Evolutionary conservation across 2,888 invertebrate species (phyloP).

Genomic region (Acheta domesticus): DNA sequence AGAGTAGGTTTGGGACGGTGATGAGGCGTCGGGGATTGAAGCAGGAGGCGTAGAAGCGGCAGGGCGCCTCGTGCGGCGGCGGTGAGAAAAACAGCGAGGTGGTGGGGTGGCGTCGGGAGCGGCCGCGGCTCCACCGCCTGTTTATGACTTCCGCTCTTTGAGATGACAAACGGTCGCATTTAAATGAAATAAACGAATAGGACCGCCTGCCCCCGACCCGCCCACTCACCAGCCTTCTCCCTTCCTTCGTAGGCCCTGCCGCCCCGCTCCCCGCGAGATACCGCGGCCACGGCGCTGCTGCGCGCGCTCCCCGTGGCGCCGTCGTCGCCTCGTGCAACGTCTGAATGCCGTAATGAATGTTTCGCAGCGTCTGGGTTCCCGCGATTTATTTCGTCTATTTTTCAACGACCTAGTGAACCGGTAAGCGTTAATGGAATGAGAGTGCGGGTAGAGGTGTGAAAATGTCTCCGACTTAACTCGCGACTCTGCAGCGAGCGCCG

Average conservation of each 20-base stretch:
- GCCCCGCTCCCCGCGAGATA: too few relatives aligned
- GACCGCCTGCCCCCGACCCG: not conserved
- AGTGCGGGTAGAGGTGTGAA: not conserved
- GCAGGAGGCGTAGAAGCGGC: too few relatives aligned
- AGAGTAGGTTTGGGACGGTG: too few relatives aligned
- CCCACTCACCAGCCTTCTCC: too few relatives aligned
- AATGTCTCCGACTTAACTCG: too few relatives aligned
- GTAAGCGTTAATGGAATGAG: conserved; percentile 18
- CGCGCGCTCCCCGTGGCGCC: too few relatives aligned
- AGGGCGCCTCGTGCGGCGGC: not conserved
- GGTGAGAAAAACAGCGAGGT: too few relatives aligned
- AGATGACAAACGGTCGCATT: not conserved
- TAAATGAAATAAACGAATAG: conserved; percentile 18
- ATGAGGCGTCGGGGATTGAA: too few relatives aligned
- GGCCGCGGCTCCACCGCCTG: not conserved
- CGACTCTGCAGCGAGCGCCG: too few relatives aligned
- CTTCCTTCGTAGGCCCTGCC: not conserved
- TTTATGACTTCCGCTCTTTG: conserved; percentile 18
- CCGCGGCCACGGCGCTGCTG: too few relatives aligned
- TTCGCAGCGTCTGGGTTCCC: not conserved
- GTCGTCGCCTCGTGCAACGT: too few relatives aligned
- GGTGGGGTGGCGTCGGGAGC: not conserved
- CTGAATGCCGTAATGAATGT: conserved; percentile 5
- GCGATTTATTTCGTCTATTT: conserved; percentile 5
- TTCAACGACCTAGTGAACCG: not conserved